Base-by-base conservation (phyloP, 2,888 invertebrate genomes). In the Macaria liturata region DNA sequence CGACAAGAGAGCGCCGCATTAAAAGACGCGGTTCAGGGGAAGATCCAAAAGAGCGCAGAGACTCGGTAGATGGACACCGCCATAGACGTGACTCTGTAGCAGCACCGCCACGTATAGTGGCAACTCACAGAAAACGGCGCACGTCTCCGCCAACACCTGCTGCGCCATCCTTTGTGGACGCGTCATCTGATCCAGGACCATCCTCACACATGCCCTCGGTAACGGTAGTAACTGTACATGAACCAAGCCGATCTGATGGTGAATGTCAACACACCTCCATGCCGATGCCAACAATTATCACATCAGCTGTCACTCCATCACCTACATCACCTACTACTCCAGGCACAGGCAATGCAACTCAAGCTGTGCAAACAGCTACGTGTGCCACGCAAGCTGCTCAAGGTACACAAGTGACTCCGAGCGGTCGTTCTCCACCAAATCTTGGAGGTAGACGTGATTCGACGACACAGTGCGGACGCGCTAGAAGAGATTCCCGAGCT, bases 231-330 rank as follows among this genome's bases (percentile, higher is more conserved):
- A 76, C 84, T 32, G 85, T 88, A 40, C 90, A 89, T 69, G 91
- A 88, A 76, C 91, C 92, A 8, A 89, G 88, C 64, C 92, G 93
- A 66, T 93, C 94, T 1, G 95, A 95, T 68, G 93, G 93, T 46
- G 93, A 94, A 74, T 93, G 94, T 67, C 94, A 94, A 81, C 88
- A 94, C 20, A 62, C 65, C n/a, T 54, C 54, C 32, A 94, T 88
- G 83, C 81, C 80, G 1, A 89, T 90, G 88, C 97, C 97, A 4
- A 96, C 96, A 30, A 97, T 97, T 60, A 95, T 97, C 51, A 97
- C 94, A 72, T 96, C 96, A 45, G 96, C 96, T 58, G 96, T 97
- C 30, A 96, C 96, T 40, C 96, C 97, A 9, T 96, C 96, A 46
- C 94, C 96, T 6, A 95, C 96, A 1, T 96, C 96, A 42, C 96